Evolutionary conservation across 2,888 invertebrate species (phyloP).

Genomic region (Oscheius myriophilus): DNA sequence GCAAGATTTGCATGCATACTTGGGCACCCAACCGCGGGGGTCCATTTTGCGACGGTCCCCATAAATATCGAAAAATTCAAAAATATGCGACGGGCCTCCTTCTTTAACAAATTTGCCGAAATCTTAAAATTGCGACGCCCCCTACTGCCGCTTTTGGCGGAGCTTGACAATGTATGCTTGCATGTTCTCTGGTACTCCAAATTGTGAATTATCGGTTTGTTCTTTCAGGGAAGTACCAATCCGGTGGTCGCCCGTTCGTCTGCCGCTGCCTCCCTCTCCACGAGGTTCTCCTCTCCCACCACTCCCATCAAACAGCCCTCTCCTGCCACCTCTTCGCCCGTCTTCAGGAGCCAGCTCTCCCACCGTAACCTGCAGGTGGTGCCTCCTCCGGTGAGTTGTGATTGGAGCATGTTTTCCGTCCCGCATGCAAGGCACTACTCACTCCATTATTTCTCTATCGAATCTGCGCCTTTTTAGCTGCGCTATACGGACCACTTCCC

Average conservation of each 20-base stretch:
- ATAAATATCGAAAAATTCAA: no score
- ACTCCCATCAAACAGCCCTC: constrained; percentile 61
- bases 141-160: no score
- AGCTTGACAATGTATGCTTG: no score
- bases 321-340: constrained; percentile 10
- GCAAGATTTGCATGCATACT: no score
- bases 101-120: no score
- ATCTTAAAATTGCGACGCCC: no score
- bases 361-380: constrained; percentile 18
- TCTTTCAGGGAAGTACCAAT: constrained; percentile 12
- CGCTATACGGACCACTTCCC: constrained; percentile 18
- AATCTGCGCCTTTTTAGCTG: constrained; percentile 13
- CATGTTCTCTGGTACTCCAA: no score
- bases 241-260: constrained; percentile 18
- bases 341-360: constrained; percentile 15
- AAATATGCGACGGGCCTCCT: no score
- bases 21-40: no score
- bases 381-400: constrained; percentile 31
- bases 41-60: no score
- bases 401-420: neutral
- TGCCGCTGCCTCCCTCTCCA: constrained; percentile 1
- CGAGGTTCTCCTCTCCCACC: constrained; percentile 59
- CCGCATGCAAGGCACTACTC: constrained; percentile 14
- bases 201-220: no score
- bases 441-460: neutral